Evolutionary conservation across 1,140 invertebrate species (phyloP), one percentile per base, ranked within the genome.

Genomic region (Calliopsis andreniformis): DNA sequence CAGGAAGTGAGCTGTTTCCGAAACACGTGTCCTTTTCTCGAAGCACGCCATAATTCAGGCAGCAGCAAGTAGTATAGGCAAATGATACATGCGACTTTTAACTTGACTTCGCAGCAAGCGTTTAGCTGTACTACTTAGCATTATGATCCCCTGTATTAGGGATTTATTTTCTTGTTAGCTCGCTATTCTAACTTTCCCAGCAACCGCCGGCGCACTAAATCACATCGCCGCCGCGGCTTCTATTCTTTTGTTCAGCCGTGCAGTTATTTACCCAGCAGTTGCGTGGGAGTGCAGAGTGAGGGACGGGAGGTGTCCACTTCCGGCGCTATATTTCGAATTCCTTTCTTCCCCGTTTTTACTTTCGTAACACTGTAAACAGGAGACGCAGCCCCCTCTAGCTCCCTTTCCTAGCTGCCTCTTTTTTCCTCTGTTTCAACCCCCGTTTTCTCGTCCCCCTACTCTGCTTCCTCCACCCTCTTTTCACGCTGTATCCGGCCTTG

Each of bases 321-420:
- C 70, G 72, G 25, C n/a, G 59, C 45, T 56, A 47, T 58, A 68
- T 79, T 84, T 75, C 77, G 53, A 77, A 73, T 59, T 43, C 64
- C 59, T 75, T 75, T 79, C 76, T 51, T 66, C 42, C 30, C 47
- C 20, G 45, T 32, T 32, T 61, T 51, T 59, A 61, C 66, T 58
- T 64, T 56, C 68, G 5, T 42, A 20, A n/a, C 51, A n/a, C 49
- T 63, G 72, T 84, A 82, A 84, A 77, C 79, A 64, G 59, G 61
- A 71, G 68, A 67, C 53, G 51, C 62, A 20, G 12, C 32, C 56
- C 4, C 20, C 14, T 49, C n/a, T n/a, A n/a, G n/a, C n/a, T n/a
- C 53, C 30, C 32, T 35, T 42, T 2, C 12, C n/a, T n/a, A n/a
- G 12, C 28, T 23, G 16, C 32, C 32, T 43, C 2, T 14, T 3